phyloP scores from a whole-genome alignment of 1,140 invertebrate species.

The Neuroterus valhalla region DNA sequence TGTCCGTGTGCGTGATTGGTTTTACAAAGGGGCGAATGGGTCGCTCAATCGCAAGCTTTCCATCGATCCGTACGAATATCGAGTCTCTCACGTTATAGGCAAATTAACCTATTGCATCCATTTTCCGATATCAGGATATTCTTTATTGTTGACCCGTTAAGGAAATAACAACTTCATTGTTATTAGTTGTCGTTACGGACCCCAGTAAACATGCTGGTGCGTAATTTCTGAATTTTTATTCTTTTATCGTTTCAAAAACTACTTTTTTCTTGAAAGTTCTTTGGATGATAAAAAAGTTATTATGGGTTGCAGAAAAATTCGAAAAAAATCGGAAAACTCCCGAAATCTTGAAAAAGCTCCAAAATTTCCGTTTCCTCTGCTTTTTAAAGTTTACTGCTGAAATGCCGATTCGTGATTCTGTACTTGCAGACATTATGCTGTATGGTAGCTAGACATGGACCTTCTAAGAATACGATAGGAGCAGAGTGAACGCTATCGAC shows the following conservation, averaged over 20 bases:
- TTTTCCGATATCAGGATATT: conserved; percentile 12
- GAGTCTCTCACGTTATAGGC: conserved; percentile 8
- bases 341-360: no score
- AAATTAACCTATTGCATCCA: conserved; percentile 14
- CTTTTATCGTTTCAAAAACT: not conserved
- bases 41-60: conserved; percentile 23
- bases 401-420: no score
- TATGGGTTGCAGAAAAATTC: no score
- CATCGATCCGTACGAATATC: conserved; percentile 17
- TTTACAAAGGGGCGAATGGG: not conserved
- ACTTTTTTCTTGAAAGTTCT: no score
- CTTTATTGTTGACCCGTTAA: not conserved
- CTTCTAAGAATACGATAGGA: no score
- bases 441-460: no score
- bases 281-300: no score
- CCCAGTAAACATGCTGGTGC: not conserved
- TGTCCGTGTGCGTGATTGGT: conserved; percentile 12
- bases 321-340: no score
- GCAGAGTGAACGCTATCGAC: no score
- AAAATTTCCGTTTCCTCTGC: no score
- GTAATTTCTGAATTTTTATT: not conserved
- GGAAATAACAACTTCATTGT: conserved; percentile 3
- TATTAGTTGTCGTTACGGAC: not conserved
- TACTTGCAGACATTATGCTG: no score
- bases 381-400: no score